Percentiles rank a stretch among this genome's conserved stretches.
phyloP scores from a whole-genome alignment of 2,113 vertebrate genomes.

The Eulemur rufifrons region DNA sequence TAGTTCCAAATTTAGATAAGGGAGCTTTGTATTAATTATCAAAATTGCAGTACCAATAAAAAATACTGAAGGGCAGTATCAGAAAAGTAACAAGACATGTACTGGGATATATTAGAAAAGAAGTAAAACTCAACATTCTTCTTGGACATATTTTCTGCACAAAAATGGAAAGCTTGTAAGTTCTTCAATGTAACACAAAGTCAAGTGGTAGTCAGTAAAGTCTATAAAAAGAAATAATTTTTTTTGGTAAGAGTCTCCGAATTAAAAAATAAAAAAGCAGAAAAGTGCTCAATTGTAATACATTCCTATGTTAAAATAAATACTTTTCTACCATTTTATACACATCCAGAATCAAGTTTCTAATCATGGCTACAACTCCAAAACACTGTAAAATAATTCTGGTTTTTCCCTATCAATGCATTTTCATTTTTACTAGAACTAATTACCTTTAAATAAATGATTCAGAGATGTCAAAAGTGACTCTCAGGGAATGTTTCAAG shows the following conservation, averaged over 20 bases:
- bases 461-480: constrained; percentile 76
- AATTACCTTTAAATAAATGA: constrained; percentile 81
- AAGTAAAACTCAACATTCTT: not conserved
- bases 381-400: constrained; percentile 65
- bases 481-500: constrained; percentile 78
- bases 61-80: not conserved
- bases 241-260: not conserved
- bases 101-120: not conserved
- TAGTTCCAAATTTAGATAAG: not conserved
- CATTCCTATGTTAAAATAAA: constrained; percentile 1
- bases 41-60: not conserved
- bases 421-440: constrained; percentile 74
- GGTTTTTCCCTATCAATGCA: constrained; percentile 60
- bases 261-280: not conserved
- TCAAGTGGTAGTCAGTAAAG: not conserved
- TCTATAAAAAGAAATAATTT: not conserved
- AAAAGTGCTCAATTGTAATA: not conserved
- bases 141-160: not conserved
- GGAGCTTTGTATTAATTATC: not conserved
- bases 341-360: constrained; percentile 39
- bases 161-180: not conserved
- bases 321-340: constrained; percentile 10
- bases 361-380: constrained; percentile 30
- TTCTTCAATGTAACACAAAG: not conserved
- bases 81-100: not conserved